phyloP scores from a whole-genome alignment of 1,140 invertebrate genomes.

The Latrodectus geometricus region DNA sequence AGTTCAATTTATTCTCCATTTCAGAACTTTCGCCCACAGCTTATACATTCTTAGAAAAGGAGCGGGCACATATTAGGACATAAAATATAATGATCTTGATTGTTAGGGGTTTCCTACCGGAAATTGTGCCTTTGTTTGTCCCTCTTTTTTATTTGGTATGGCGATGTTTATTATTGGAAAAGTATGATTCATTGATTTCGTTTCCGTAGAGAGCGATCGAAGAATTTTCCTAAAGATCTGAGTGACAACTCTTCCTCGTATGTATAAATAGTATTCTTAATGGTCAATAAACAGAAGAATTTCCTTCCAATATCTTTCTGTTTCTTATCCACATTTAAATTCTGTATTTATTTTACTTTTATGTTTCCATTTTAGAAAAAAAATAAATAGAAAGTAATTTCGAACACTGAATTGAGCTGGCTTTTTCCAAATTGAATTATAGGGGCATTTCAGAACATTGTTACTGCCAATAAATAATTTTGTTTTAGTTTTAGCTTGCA shows the following conservation, averaged over 20 bases:
- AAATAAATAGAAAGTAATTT: no score
- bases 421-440: no score
- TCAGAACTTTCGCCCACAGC: conserved; percentile 22
- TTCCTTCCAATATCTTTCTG: conserved; percentile 20
- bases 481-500: no score
- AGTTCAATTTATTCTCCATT: conserved; percentile 34
- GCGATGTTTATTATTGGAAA: conserved; percentile 25
- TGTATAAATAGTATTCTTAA: conserved; percentile 27
- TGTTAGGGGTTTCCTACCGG: conserved; percentile 22
- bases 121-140: conserved; percentile 38
- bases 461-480: no score
- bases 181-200: conserved; percentile 34
- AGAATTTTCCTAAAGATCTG: background rate
- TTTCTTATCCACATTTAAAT: background rate
- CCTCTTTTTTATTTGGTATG: conserved; percentile 13
- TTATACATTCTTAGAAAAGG: conserved; percentile 1
- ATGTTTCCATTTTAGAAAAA: no score
- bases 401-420: no score
- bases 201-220: background rate
- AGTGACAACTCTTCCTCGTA: background rate
- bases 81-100: conserved; percentile 45
- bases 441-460: no score
- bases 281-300: conserved; percentile 22
- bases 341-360: no score
- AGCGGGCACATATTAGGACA: conserved; percentile 23